phyloP scores from a whole-genome alignment of 2,113 vertebrate species.

The Semicossyphus pulcher region DNA sequence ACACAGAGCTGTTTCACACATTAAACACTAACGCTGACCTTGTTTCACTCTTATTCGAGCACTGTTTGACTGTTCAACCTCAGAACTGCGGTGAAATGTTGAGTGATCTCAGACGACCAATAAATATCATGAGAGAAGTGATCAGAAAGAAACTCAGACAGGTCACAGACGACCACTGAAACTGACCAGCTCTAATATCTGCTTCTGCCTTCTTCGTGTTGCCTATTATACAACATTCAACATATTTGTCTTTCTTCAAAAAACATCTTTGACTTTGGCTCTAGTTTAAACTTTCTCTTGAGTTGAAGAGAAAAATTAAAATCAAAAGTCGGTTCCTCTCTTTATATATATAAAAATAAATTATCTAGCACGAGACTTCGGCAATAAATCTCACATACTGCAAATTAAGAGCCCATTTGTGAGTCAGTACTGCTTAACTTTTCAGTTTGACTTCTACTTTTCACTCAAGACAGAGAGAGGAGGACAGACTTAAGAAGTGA shows the following conservation, averaged over 20 bases:
- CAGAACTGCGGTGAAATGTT: constrained; percentile 3
- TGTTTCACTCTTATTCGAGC: constrained; percentile 5
- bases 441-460: neutral
- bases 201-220: no score
- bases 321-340: no score
- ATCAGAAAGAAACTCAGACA: neutral
- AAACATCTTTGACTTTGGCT: neutral
- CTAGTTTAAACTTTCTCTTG: neutral
- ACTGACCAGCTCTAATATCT: neutral
- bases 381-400: neutral
- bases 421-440: neutral
- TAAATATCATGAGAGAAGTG: constrained; percentile 14
- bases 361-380: neutral
- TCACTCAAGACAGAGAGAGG: neutral
- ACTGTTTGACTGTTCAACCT: neutral
- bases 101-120: neutral
- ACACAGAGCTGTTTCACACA: neutral
- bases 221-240: no score
- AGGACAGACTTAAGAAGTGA: constrained; percentile 38
- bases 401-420: neutral
- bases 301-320: neutral
- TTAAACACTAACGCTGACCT: neutral
- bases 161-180: neutral
- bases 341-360: neutral
- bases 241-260: neutral